Percentiles rank a stretch among this genome's conserved stretches.
phyloP scores from a whole-genome alignment of 2,113 vertebrate genomes.

The Aegithalos caudatus region DNA sequence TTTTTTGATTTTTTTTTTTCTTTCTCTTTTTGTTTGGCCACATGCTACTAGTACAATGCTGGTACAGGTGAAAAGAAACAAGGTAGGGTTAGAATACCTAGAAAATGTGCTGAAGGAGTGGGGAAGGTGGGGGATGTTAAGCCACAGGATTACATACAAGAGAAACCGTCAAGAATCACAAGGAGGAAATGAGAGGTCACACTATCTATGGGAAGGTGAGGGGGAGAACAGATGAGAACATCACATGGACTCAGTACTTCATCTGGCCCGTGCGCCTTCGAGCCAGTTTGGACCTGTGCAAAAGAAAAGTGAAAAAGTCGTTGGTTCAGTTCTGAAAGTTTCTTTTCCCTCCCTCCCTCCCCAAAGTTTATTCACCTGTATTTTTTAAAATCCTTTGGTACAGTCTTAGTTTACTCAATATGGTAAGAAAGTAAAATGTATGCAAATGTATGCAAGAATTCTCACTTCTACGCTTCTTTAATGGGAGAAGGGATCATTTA shows the following conservation, averaged over 20 bases:
- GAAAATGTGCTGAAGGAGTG: constrained; percentile 52
- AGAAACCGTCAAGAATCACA: constrained; percentile 92
- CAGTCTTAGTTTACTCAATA: background rate
- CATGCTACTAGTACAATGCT: constrained; percentile 88
- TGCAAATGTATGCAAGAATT: background rate
- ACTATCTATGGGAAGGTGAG: constrained; percentile 77
- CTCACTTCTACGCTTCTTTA: background rate
- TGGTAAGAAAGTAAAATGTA: background rate
- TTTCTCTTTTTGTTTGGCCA: constrained; percentile 81
- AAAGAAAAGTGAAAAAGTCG: background rate
- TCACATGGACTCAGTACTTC: constrained; percentile 75
- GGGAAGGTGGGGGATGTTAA: constrained; percentile 70
- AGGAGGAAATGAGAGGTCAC: constrained; percentile 87
- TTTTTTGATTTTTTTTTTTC: constrained; percentile 2
- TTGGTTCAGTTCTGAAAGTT: background rate
- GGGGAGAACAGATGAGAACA: constrained; percentile 58
- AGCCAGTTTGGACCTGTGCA: constrained; percentile 89
- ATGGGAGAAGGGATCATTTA: background rate
- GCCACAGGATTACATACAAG: constrained; percentile 92
- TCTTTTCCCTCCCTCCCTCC: background rate
- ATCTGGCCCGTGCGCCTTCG: constrained; percentile 85
- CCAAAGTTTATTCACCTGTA: background rate
- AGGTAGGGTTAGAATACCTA: constrained; percentile 54
- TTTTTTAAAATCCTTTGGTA: background rate
- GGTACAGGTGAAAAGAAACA: constrained; percentile 68